Percentiles rank a stretch among this genome's conserved stretches.
phyloP scores from a whole-genome alignment of 1,140 invertebrate genomes.

The Drosophila aff. region DNA sequence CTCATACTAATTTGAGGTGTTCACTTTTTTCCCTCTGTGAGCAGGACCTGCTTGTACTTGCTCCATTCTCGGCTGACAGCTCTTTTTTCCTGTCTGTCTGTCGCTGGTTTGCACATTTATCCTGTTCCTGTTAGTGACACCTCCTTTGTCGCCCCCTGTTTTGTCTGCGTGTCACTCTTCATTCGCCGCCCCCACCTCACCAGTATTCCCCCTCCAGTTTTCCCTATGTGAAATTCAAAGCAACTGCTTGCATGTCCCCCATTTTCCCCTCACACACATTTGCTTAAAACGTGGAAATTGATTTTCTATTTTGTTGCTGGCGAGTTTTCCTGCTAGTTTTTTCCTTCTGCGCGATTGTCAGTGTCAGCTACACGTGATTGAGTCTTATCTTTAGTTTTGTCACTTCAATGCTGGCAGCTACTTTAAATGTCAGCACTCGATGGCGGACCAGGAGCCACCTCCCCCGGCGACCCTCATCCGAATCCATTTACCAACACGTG shows the following conservation, averaged over 20 bases:
- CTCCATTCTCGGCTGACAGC: slow-evolving; percentile 51
- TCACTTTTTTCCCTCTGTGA: slow-evolving; percentile 3
- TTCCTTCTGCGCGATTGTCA: slow-evolving; percentile 58
- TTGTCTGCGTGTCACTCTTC: slow-evolving; percentile 79
- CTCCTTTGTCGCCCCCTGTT: slow-evolving; percentile 76
- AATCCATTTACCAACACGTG: slow-evolving; percentile 55
- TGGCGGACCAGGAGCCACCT: slow-evolving; percentile 16
- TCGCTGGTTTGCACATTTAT: slow-evolving; percentile 81
- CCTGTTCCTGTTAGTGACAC: slow-evolving; percentile 81
- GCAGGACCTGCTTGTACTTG: slow-evolving; percentile 7
- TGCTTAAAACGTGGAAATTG: slow-evolving; percentile 78
- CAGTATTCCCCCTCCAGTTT: slow-evolving; percentile 18
- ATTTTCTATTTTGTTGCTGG: slow-evolving; percentile 79
- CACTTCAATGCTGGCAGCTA: slow-evolving; percentile 80
- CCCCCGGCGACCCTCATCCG: not conserved
- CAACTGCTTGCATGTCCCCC: slow-evolving; percentile 68
- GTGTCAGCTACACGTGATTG: slow-evolving; percentile 80
- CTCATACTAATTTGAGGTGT: not conserved
- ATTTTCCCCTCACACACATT: slow-evolving; percentile 24
- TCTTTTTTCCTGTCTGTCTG: slow-evolving; percentile 74
- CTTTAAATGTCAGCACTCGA: slow-evolving; percentile 77
- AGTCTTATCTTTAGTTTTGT: slow-evolving; percentile 84
- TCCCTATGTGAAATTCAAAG: slow-evolving; percentile 72
- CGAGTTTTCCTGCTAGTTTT: slow-evolving; percentile 33
- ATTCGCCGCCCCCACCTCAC: slow-evolving; percentile 45